phyloP scores from a whole-genome alignment of 2,113 vertebrate genomes.

The Ascaphus truei region DNA sequence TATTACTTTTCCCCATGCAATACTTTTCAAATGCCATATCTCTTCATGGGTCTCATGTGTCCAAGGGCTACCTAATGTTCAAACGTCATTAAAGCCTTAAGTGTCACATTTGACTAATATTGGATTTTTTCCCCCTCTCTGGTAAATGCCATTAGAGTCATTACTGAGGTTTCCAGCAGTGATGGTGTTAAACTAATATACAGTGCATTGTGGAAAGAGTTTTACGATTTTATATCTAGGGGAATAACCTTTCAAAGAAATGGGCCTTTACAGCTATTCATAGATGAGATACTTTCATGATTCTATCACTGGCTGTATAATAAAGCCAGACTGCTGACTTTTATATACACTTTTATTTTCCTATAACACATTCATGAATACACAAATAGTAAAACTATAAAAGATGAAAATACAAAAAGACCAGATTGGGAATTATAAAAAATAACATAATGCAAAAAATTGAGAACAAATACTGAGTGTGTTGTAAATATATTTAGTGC shows the following conservation, averaged over 20 bases:
- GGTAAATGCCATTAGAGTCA: conserved; percentile 27
- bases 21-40: conserved; percentile 33
- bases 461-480: conserved; percentile 56
- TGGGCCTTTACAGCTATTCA: conserved; percentile 34
- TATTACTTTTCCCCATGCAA: conserved; percentile 26
- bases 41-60: conserved; percentile 25
- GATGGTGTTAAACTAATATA: conserved; percentile 36
- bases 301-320: conserved; percentile 36
- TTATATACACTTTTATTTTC: conserved; percentile 39
- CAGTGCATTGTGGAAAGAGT: conserved; percentile 27
- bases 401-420: conserved; percentile 52
- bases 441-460: conserved; percentile 50
- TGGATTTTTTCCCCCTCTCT: conserved; percentile 13
- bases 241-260: conserved; percentile 36
- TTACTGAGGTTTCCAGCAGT: conserved; percentile 26
- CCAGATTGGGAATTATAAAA: conserved; percentile 61
- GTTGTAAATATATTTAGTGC: conserved; percentile 71
- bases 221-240: conserved; percentile 35
- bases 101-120: conserved; percentile 38
- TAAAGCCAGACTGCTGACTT: conserved; percentile 36
- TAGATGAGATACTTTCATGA: conserved; percentile 31
- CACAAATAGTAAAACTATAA: conserved; percentile 38
- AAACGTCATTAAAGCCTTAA: conserved; percentile 30
- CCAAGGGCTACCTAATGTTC: conserved; percentile 27
- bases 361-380: conserved; percentile 38